Evolutionary conservation across 2,797 vertebrate genomes (phyloP), one percentile per base, ranked within the genome.

Genomic region (Tangara arthus): DNA sequence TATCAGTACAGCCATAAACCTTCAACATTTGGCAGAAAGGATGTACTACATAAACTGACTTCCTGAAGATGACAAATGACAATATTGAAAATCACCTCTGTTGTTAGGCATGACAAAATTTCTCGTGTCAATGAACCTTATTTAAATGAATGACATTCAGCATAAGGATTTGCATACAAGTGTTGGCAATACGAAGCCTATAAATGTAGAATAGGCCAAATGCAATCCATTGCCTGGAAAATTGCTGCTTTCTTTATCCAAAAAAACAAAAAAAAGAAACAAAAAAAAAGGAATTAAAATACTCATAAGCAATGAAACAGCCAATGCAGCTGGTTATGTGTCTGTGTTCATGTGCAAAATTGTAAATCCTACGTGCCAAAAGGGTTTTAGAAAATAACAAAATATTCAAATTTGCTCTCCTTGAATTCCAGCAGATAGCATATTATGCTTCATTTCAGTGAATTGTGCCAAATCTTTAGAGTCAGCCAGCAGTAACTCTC

Each of bases 401-500:
- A 87, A 82, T 28, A 87, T n/a, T 52, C 78, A 77, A 92, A 87
- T 47, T 55, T 26, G 8, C 46, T 92, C 9, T 79, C 26, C 75
- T 64, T 89, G 81, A 84, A 94, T 82, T 77, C 56, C 34, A 82
- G 65, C 9, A 91, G 53, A 47, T 49, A 85, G 61, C 88, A 71
- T 19, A 90, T 71, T 81, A 77, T 39, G 46, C 52, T 87, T 92
- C 80, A 87, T 73, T 80, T 93, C 89, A 89, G 72, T 71, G 68
- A 92, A 68, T 89, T 97, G 97, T 97, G 97, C 94, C 97, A 95
- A 94, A 79, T 97, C 97, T 97, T 97, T 98, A 92, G 93, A 97
- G 97, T 97, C 97, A 96, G 79, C 78, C 24, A 76, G 87, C 35
- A 96, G 82, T 61, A 93, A 91, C n/a, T 79, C 56, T 94, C 87